A percentile compares a stretch with the other conserved stretches of the same genome.
phyloP scores from a whole-genome alignment of 2,113 vertebrate species.

The Sitta europaea region DNA sequence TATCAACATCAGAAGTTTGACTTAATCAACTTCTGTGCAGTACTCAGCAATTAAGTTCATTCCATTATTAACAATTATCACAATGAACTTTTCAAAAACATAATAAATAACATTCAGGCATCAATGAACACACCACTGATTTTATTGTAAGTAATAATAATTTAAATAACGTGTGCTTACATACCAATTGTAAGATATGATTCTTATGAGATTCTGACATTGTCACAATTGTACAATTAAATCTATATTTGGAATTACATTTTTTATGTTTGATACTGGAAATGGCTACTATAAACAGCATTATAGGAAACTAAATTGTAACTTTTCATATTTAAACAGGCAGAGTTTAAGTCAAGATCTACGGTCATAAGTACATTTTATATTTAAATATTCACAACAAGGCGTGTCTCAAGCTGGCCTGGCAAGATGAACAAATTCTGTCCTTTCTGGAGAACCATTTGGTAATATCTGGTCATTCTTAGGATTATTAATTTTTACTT shows the following conservation, averaged over 20 bases:
- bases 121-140: constrained; percentile 54
- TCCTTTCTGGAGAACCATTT: not conserved
- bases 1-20: not conserved
- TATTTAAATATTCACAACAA: constrained; percentile 30
- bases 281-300: constrained; percentile 39
- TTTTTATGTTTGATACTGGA: constrained; percentile 16
- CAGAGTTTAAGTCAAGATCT: constrained; percentile 32
- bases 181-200: constrained; percentile 23
- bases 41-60: not conserved
- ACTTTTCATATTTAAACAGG: constrained; percentile 32
- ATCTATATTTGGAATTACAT: constrained; percentile 41
- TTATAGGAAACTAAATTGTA: constrained; percentile 44
- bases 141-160: constrained; percentile 59
- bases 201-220: constrained; percentile 41
- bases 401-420: not conserved
- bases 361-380: constrained; percentile 12
- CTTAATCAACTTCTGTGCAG: not conserved
- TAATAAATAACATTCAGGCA: constrained; percentile 65
- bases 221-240: constrained; percentile 41
- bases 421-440: constrained; percentile 57
- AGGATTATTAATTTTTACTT: not conserved
- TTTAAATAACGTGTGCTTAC: constrained; percentile 31
- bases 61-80: not conserved
- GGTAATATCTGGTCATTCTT: not conserved
- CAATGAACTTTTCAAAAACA: not conserved